Evolutionary conservation across 2,888 invertebrate genomes (phyloP), one percentile per base, ranked within the genome.

Genomic region (Polia nebulosa): DNA sequence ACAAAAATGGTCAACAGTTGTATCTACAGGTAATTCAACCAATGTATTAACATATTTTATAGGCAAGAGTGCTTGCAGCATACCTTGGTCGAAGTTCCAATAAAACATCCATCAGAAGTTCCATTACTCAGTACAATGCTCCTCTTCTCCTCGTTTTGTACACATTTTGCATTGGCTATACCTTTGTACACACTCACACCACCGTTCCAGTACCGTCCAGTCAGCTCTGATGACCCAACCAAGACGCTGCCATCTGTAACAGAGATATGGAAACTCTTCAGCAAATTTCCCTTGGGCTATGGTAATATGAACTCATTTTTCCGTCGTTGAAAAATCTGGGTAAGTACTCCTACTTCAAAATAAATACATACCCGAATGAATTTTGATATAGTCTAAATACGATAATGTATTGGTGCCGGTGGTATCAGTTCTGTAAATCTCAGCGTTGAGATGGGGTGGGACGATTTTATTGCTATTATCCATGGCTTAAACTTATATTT

Each of bases 151-250:
- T 87, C 83, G 32, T 78, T 83, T 45, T 76, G 80, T 41, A 81
- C 76, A 59, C 81, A 85, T 72, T 85, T 85, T 22, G 88, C 89
- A 25, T 92, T 89, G 49, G 67, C 58, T n/a, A 91, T 78, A 70
- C 88, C 85, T 56, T 90, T 86, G 66, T 89, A 92, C 62, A 95
- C 78, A 67, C 88, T 90, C 15, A 88, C 93, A 51, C 92, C 92
- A 58, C 96, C 96, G 83, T 93, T 93, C 96, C 96, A 96, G 76
- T 94, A 94, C 7, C 96, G 88, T 2, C 96, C 96, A 25, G 95
- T 95, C 51, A 95, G 79, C 84, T 96, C 95, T 55, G 96, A 95
- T 76, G 92, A 92, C 1, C 96, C 96, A 41, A 96, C 81, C 22
- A 96, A 85, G 9, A 93, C 83, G 53, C 89, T 91, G n/a, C 94